Evolutionary conservation across 2,797 vertebrate species (phyloP), one percentile per base, ranked within the genome.

Genomic region (Mormyrus hasselquistii): DNA sequence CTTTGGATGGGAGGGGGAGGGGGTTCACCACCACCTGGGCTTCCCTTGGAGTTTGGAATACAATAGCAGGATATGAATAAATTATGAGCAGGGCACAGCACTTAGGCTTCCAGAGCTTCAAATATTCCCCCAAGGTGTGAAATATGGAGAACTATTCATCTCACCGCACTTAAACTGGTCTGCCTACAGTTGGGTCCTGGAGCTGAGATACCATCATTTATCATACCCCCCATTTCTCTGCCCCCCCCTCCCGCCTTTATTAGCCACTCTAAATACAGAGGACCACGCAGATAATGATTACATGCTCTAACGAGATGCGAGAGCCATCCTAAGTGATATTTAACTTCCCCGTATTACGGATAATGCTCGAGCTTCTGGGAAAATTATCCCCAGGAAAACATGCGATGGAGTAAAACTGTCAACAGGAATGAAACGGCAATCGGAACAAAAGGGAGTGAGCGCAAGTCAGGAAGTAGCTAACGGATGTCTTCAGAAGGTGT

Each of bases 21-120:
- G 6, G 92, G 93, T 93, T 65, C 55, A 84, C 16, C 29, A 19
- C 44, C 49, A 55, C 49, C 19, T 59, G 7, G 38, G 9, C 47
- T 47, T 55, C 79, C 57, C 87, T 38, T 59, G n/a, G 89, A 57
- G 49, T 73, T 69, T 55, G 62, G 57, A 90, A 44, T 55, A 90
- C 76, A 90, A 87, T 90, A 91, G 90, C 92, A 89, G 90, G 90
- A 94, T 92, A 91, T 93, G 94, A 95, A 94, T 95, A 94, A 92
- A 92, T 95, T 94, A 94, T 90, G 90, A 88, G 90, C n/a, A 6
- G 5, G 90, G 90, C 86, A n/a, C 89, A 90, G 91, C 92, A 93
- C 92, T 94, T 92, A 94, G 94, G 93, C 94, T 95, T 88, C 84
- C 88, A 93, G 94, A 94, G 92, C 95, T 94, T 93, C 91, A 95